These are phyloP conservation scores for Porphyrio hochstetteri DNA, from an alignment of 2,113 vertebrate species.

Conservation along the genomic window DNA sequence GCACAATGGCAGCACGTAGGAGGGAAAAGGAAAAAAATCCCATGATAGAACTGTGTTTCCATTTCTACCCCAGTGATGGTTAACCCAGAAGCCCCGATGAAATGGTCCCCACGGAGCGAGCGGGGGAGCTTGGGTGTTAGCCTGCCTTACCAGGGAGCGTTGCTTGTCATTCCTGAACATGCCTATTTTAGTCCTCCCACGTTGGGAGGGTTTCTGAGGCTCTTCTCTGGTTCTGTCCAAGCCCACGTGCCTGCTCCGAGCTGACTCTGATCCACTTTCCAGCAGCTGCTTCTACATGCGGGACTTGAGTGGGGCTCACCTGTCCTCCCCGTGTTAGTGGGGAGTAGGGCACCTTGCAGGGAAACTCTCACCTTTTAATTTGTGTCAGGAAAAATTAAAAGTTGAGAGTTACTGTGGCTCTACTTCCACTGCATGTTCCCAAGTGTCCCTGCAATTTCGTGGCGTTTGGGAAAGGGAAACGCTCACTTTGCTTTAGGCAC, in stretches of 20 bases:
- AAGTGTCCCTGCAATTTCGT: not conserved
- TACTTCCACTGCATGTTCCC: fast-evolving
- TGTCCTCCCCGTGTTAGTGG: not conserved
- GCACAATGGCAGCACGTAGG: not conserved
- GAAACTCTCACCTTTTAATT: not conserved
- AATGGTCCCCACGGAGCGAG: not conserved
- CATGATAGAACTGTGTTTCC: not conserved
- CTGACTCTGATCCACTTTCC: not conserved
- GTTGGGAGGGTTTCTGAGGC: not conserved
- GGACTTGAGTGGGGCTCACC: not conserved
- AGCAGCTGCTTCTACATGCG: fast-evolving
- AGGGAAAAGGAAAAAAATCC: not conserved
- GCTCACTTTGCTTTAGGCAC: not conserved
- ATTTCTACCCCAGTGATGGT: not conserved
- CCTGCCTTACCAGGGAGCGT: not conserved
- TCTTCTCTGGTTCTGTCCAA: not conserved
- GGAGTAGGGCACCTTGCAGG: not conserved
- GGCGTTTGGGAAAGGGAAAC: not conserved
- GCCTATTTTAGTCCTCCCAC: not conserved
- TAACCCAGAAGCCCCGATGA: not conserved
- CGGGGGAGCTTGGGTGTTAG: fast-evolving
- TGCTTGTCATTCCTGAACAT: not conserved
- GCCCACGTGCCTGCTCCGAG: not conserved
- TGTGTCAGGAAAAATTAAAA: not conserved
- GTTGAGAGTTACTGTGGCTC: not conserved